Conservation (phyloP, 2,888 invertebrate genomes). For the Ophioninae sp. region DNA sequence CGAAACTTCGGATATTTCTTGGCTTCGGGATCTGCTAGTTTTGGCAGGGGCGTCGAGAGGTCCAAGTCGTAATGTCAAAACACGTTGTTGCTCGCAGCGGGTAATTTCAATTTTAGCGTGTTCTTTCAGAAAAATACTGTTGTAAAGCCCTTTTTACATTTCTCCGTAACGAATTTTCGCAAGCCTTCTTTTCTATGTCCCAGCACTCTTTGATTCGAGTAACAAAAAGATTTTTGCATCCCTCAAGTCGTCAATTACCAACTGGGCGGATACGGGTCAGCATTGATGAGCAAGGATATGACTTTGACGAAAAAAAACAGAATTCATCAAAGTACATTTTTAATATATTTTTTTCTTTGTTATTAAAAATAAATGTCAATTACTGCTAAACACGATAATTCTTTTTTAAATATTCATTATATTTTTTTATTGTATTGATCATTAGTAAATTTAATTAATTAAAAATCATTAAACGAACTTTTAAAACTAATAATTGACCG, state of each 20-base stretch:
- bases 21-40: slow-evolving; percentile 21
- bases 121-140: slow-evolving; percentile 9
- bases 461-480: too few species aligned
- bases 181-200: slow-evolving; percentile 9
- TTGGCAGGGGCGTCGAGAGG: slow-evolving; percentile 44
- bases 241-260: slow-evolving; percentile 55
- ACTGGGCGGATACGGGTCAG: slow-evolving; percentile 55
- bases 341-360: too few species aligned
- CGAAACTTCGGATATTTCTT: slow-evolving; percentile 16
- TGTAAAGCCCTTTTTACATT: slow-evolving; percentile 55
- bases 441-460: too few species aligned
- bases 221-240: slow-evolving; percentile 61
- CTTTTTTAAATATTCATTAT: too few species aligned
- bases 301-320: slow-evolving; percentile 48
- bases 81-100: slow-evolving; percentile 60
- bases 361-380: too few species aligned
- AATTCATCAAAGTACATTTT: too few species aligned
- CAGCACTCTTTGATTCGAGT: slow-evolving; percentile 41
- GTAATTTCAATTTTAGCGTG: slow-evolving; percentile 59
- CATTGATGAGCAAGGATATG: slow-evolving; percentile 49
- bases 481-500: too few species aligned
- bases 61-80: slow-evolving; percentile 65
- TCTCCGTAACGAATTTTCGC: slow-evolving; percentile 48
- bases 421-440: too few species aligned
- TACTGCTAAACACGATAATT: too few species aligned